A percentile compares a stretch with the other conserved stretches of the same genome.
Evolutionary conservation across 2,797 vertebrate genomes (phyloP).

Genomic region (Gymnocypris eckloni): DNA sequence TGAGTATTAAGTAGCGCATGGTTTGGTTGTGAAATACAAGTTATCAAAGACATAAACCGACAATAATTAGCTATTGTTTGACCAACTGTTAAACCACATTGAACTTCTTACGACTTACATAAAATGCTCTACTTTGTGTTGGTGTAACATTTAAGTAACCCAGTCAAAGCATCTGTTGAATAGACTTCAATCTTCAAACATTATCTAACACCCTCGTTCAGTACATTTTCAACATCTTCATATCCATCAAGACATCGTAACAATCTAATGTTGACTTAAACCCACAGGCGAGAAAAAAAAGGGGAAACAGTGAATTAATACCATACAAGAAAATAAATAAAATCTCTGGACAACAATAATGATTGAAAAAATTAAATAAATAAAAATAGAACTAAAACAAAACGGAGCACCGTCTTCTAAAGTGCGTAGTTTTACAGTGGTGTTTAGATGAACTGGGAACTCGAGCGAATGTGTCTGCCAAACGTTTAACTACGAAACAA

Average conservation of each 20-base stretch:
- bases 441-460: slow-evolving; percentile 18
- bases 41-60: neutral
- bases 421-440: slow-evolving; percentile 53
- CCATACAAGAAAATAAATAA: slow-evolving; percentile 47
- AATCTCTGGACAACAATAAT: slow-evolving; percentile 33
- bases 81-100: slow-evolving; percentile 5
- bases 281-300: neutral
- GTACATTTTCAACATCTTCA: neutral
- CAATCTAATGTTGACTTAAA: slow-evolving; percentile 18
- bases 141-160: slow-evolving; percentile 17
- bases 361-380: slow-evolving; percentile 19
- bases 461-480: neutral
- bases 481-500: slow-evolving; percentile 11
- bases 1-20: slow-evolving; percentile 17
- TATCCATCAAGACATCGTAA: slow-evolving; percentile 15
- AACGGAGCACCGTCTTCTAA: slow-evolving; percentile 46
- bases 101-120: neutral
- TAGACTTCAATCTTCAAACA: neutral
- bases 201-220: neutral
- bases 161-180: slow-evolving; percentile 1
- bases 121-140: neutral
- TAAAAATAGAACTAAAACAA: slow-evolving; percentile 9
- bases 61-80: slow-evolving; percentile 10
- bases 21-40: slow-evolving; percentile 17
- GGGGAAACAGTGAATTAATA: slow-evolving; percentile 41